Evolutionary conservation across 2,797 vertebrate species (phyloP).

Genomic region (Apodemus agrarius): DNA sequence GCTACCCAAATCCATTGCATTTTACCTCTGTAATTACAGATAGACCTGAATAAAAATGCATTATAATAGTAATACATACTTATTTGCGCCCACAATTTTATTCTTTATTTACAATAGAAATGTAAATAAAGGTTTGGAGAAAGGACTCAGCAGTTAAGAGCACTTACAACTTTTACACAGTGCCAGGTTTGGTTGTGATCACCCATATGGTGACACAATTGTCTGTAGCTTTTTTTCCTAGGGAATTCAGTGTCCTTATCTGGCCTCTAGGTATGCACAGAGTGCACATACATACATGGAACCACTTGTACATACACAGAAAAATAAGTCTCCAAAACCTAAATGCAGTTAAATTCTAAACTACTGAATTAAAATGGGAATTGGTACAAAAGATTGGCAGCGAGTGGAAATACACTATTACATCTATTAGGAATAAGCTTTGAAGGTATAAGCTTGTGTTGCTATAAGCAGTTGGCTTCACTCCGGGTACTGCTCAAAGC

Average conservation of each 20-base stretch:
- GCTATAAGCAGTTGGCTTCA: not conserved
- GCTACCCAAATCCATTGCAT: not conserved
- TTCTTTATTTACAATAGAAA: not conserved
- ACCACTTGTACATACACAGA: not conserved
- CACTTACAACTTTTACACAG: not conserved
- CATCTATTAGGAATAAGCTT: not conserved
- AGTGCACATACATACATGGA: not conserved
- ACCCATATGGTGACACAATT: not conserved
- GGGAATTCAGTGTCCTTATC: too few species aligned
- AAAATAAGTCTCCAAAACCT: not conserved
- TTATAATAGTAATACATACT: not conserved
- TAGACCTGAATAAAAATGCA: not conserved
- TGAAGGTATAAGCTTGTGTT: not conserved
- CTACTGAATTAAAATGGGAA: slow-evolving; percentile 8
- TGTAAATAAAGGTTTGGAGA: too few species aligned
- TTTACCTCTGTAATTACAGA: slow-evolving; percentile 17
- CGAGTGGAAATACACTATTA: not conserved
- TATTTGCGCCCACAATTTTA: not conserved
- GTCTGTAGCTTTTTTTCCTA: not conserved
- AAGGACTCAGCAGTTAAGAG: not conserved
- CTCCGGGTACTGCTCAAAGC: not conserved
- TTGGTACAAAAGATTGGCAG: not conserved
- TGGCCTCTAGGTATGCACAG: not conserved
- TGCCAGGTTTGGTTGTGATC: too few species aligned
- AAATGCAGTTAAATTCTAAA: slow-evolving; percentile 39